phyloP scores from a whole-genome alignment of 2,888 invertebrate species.

The Perizoma flavofasciatum region DNA sequence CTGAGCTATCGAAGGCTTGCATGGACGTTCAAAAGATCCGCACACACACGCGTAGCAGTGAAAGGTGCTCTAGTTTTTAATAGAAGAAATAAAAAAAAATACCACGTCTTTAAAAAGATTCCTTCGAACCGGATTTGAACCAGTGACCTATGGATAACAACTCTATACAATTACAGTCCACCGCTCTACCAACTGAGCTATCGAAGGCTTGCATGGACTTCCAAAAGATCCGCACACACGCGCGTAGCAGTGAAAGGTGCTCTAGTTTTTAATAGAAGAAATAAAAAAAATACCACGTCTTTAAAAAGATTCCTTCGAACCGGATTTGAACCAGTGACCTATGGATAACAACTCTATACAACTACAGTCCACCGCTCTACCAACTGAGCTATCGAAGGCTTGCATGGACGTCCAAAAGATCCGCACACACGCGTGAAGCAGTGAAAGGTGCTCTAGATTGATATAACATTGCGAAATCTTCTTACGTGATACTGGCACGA shows the following conservation, averaged over 20 bases:
- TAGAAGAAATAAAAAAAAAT: constrained; percentile 11
- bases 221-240: neutral
- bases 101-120: constrained; percentile 44
- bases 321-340: constrained; percentile 86
- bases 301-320: constrained; percentile 73
- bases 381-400: constrained; percentile 61
- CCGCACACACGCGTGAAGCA: constrained; percentile 8
- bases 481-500: neutral
- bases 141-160: constrained; percentile 83
- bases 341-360: constrained; percentile 71
- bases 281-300: neutral
- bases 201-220: constrained; percentile 62
- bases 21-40: neutral
- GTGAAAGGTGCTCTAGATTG: constrained; percentile 49
- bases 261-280: constrained; percentile 23
- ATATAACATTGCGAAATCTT: constrained; percentile 10
- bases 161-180: constrained; percentile 71
- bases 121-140: constrained; percentile 85
- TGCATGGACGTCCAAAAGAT: neutral
- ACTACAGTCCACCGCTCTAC: constrained; percentile 82
- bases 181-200: constrained; percentile 85
- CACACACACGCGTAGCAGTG: constrained; percentile 29
- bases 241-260: neutral
- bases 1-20: constrained; percentile 81
- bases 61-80: constrained; percentile 46